A percentile compares a stretch with the other conserved stretches of the same genome.
Conservation (phyloP, 1,140 invertebrate species). For the Formica exsecta region DNA sequence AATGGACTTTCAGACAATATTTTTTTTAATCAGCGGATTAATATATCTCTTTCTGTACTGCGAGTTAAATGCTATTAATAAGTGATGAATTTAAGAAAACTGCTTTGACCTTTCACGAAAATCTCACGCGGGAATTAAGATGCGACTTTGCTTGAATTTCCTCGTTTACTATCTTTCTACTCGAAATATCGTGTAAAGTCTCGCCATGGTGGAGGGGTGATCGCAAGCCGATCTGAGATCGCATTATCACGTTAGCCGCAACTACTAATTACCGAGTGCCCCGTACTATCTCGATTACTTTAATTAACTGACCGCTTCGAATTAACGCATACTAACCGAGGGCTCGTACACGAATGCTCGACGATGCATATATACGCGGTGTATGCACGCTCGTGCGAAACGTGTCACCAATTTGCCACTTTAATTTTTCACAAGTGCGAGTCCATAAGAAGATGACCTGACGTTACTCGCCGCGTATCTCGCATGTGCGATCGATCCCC, state of each 20-base stretch:
- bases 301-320: conserved; percentile 55
- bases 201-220: neutral
- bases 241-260: conserved; percentile 33
- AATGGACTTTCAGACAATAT: too few relatives aligned
- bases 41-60: too few relatives aligned
- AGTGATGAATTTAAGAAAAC: too few relatives aligned
- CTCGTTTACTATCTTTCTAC: conserved; percentile 5
- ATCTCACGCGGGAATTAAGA: neutral
- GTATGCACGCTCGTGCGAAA: neutral
- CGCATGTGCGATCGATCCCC: neutral
- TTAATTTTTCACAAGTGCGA: conserved; percentile 52
- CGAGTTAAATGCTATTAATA: too few relatives aligned
- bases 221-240: conserved; percentile 42
- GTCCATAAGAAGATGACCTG: conserved; percentile 51
- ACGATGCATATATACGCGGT: neutral
- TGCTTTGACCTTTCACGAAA: neutral
- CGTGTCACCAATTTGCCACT: conserved; percentile 47
- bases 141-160: neutral
- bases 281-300: conserved; percentile 52
- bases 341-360: conserved; percentile 10
- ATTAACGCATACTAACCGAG: conserved; percentile 41
- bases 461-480: conserved; percentile 12
- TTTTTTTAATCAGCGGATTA: too few relatives aligned
- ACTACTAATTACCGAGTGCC: conserved; percentile 51
- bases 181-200: conserved; percentile 21